Evolutionary conservation across 2,888 invertebrate species (phyloP).

Genomic region (Lepidocyrtinus sp.): DNA sequence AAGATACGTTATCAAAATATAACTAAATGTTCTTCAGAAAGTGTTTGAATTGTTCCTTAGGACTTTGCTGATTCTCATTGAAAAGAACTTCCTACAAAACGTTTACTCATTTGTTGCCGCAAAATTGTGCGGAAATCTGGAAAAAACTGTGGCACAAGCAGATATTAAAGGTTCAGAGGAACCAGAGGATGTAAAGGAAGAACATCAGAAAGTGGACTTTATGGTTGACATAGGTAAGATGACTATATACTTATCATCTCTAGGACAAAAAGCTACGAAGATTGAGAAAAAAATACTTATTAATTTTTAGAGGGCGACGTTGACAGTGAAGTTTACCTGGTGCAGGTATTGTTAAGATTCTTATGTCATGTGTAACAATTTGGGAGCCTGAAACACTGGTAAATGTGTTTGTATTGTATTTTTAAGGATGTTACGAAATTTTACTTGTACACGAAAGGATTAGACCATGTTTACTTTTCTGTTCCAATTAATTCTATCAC

Average conservation of each 20-base stretch:
- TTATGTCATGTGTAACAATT: not conserved
- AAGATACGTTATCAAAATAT: not conserved
- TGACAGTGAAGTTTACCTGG: slow-evolving; percentile 52
- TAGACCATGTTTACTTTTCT: slow-evolving; percentile 60
- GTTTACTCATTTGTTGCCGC: not conserved
- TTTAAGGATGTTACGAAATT: slow-evolving; percentile 60
- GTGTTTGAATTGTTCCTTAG: slow-evolving; percentile 15
- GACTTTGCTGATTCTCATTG: slow-evolving; percentile 43
- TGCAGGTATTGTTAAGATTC: slow-evolving; percentile 11
- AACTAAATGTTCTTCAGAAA: no score
- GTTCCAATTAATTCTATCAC: slow-evolving; percentile 42
- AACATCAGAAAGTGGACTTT: slow-evolving; percentile 59
- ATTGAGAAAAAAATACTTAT: slow-evolving; percentile 1
- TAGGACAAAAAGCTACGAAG: not conserved
- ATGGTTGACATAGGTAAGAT: slow-evolving; percentile 57
- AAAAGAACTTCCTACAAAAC: slow-evolving; percentile 31
- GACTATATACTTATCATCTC: not conserved
- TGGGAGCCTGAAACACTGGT: no score
- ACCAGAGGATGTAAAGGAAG: slow-evolving; percentile 60
- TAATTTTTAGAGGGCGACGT: slow-evolving; percentile 46
- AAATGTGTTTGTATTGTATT: slow-evolving; percentile 11
- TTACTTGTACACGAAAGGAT: slow-evolving; percentile 45
- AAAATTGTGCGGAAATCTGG: slow-evolving; percentile 55
- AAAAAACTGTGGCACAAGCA: slow-evolving; percentile 34
- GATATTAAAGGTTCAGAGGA: slow-evolving; percentile 47